Percentiles rank a stretch among this genome's conserved stretches.
These are phyloP conservation scores for Xiphophorus hellerii DNA, from an alignment of 2,113 vertebrate species.

Conservation along the genomic window DNA sequence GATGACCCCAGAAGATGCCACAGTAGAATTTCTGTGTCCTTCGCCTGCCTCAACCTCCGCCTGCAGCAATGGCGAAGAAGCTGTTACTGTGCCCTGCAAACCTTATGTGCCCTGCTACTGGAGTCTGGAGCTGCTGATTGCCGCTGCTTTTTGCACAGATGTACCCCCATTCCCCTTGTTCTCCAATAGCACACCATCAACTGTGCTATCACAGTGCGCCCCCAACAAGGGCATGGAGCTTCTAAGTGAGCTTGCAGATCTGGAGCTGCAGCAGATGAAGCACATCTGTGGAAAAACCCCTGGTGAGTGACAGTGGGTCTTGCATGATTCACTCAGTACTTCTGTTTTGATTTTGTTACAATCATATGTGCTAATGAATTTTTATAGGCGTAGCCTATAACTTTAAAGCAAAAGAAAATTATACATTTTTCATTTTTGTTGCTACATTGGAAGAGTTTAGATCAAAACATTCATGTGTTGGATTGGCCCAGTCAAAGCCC, in stretches of 20 bases:
- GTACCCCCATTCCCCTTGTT: slow-evolving; percentile 76
- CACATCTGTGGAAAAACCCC: slow-evolving; percentile 67
- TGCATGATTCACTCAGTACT: slow-evolving; percentile 21
- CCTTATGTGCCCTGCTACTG: slow-evolving; percentile 76
- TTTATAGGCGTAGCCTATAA: background rate
- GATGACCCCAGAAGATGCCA: slow-evolving; percentile 34
- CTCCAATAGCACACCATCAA: slow-evolving; percentile 56
- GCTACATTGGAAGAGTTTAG: background rate
- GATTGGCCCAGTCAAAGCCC: background rate
- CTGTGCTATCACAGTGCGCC: slow-evolving; percentile 71
- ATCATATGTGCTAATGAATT: background rate
- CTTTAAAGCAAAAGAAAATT: background rate
- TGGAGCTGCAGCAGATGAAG: slow-evolving; percentile 84
- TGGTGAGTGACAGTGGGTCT: slow-evolving; percentile 76
- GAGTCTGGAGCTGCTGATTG: slow-evolving; percentile 92
- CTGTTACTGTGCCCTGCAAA: slow-evolving; percentile 47
- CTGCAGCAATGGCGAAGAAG: slow-evolving; percentile 26
- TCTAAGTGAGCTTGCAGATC: slow-evolving; percentile 92
- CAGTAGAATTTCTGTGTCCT: slow-evolving; percentile 53
- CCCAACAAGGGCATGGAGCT: slow-evolving; percentile 90
- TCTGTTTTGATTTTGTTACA: background rate
- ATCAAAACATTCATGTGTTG: background rate
- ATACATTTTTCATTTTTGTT: no score
- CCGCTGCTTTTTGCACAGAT: slow-evolving; percentile 87
- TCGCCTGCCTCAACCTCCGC: slow-evolving; percentile 44